Conservation (phyloP, 2,888 invertebrate genomes). For the Patella pellucida region DNA sequence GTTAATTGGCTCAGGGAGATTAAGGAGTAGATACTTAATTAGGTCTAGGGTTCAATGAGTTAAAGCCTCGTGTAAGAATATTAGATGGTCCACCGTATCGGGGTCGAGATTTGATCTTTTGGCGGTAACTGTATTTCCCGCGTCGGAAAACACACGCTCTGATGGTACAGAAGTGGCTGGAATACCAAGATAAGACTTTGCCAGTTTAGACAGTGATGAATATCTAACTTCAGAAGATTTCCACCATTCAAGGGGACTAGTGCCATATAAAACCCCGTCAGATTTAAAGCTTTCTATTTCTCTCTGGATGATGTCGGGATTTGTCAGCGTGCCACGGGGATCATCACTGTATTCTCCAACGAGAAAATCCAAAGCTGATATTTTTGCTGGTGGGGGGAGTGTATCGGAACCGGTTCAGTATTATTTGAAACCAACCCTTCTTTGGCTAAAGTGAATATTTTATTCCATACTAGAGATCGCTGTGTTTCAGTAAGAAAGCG, state of each 20-base stretch:
- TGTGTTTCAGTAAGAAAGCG: background rate
- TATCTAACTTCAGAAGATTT: background rate
- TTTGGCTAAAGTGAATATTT: too few species aligned
- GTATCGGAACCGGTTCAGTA: background rate
- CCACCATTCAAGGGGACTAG: conserved; percentile 19
- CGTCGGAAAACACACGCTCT: conserved; percentile 13
- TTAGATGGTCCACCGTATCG: conserved; percentile 6
- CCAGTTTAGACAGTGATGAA: background rate
- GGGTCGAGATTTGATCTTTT: conserved; percentile 12
- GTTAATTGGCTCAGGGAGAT: too few species aligned
- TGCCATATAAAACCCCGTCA: background rate
- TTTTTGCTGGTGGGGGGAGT: background rate
- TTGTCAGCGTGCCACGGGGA: background rate
- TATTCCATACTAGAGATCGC: background rate
- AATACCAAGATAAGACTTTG: conserved; percentile 9
- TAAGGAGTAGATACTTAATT: too few species aligned
- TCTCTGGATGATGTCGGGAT: background rate
- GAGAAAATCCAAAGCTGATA: conserved; percentile 7
- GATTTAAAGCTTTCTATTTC: background rate
- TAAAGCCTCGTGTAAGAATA: background rate
- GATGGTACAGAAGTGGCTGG: conserved; percentile 18
- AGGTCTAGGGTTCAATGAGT: too few species aligned
- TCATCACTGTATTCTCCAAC: background rate
- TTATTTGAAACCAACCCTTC: background rate
- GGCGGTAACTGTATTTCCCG: conserved; percentile 18